Base-by-base conservation (phyloP, 2,113 vertebrate species). In the Lathamus discolor region DNA sequence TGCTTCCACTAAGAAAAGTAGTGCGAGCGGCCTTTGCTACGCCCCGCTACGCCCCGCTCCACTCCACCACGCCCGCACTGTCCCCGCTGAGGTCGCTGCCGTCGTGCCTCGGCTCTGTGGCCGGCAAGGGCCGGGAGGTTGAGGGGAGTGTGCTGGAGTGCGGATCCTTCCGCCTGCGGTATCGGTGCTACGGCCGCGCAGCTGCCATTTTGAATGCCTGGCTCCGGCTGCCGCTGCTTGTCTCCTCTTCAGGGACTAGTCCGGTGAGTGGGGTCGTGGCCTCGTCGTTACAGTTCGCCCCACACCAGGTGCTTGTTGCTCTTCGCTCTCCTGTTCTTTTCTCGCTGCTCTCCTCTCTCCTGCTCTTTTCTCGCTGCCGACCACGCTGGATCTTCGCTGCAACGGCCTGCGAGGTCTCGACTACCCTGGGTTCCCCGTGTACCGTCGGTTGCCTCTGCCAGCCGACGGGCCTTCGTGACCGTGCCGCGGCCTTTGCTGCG, bases 121-220 rank as follows among this genome's bases (percentile, higher is more conserved):
- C 27, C 9, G 24, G 46, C 15, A 48, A 57, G 5, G 33, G 20
- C 22, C 11, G 10, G 20, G 15, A 27, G 73, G 51, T 48, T 16
- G 35, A 41, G 62, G 69, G 52, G 29, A 83, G 43, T 37, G 44
- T 37, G 54, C 82, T 94, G 67, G 72, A 51, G 64, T 67, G 29
- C 94, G 98, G 98, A 99, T 98, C 97, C 98, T 92, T 99, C 99
- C 99, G 99, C 99, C 98, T 98, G 98, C 98, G 82, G 98, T 98
- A 98, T 98, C 98, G 98, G 99, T 99, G 98, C 98, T 98, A 98
- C 98, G 99, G 99, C 98, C 97, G 88, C 98, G 97, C 97, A 97
- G 98, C 98, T 98, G 98, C 99, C 99, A 99, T 99, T 99, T 99
- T 99, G 99, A 98, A 99, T 99, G 99, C 98, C 98, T 98, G 98